These are phyloP conservation scores for Neolamprologus brichardi DNA, from an alignment of 2,113 vertebrate genomes.

Conservation along the genomic window DNA sequence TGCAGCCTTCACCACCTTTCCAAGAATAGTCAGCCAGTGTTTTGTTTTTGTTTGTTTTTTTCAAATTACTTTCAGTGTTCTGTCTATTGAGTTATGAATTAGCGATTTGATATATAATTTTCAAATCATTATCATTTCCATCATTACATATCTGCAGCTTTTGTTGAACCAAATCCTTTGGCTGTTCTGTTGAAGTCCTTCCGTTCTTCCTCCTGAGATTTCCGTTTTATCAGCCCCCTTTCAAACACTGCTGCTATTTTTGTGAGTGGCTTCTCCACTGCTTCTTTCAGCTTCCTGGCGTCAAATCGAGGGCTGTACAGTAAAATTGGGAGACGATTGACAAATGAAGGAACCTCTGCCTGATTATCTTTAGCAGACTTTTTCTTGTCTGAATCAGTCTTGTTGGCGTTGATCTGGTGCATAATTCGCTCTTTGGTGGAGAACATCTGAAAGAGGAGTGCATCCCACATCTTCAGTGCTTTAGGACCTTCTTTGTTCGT, in stretches of 20 bases:
- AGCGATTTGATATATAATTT: neutral
- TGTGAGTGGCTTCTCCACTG: constrained; percentile 73
- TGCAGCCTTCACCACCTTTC: neutral
- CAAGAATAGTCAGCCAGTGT: neutral
- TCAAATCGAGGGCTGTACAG: constrained; percentile 85
- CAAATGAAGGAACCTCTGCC: constrained; percentile 60
- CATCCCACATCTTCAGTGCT: constrained; percentile 88
- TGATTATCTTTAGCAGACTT: constrained; percentile 35
- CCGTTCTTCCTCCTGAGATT: constrained; percentile 61
- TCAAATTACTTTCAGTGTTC: neutral
- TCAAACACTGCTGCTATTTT: constrained; percentile 66
- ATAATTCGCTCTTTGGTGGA: constrained; percentile 70
- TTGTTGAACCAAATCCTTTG: constrained; percentile 73
- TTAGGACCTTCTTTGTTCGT: constrained; percentile 55
- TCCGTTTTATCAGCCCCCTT: constrained; percentile 66
- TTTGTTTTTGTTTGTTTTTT: neutral
- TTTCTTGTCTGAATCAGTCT: constrained; percentile 44
- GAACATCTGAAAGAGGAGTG: constrained; percentile 85
- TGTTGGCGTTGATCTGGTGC: constrained; percentile 57
- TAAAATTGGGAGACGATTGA: constrained; percentile 76
- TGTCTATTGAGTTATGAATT: neutral
- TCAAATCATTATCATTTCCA: neutral
- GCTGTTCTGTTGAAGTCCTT: constrained; percentile 86
- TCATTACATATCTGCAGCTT: constrained; percentile 6
- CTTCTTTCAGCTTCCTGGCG: constrained; percentile 86